Base-by-base conservation (phyloP, 2,113 vertebrate genomes). In the Salvelinus namaycush region DNA sequence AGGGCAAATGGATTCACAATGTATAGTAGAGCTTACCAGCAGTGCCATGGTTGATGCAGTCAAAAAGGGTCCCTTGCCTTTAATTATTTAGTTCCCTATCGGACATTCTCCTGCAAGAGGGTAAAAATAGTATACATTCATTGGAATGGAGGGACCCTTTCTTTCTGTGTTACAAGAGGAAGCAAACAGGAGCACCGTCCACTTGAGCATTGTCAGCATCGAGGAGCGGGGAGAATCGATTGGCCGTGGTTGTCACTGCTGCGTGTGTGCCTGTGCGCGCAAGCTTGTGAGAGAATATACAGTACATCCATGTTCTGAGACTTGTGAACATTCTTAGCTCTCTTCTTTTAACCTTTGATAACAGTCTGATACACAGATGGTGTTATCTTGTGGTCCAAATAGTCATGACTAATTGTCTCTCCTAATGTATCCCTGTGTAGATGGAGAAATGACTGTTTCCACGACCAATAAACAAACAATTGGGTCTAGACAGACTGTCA, bases 71-170 rank as follows among this genome's bases (percentile, higher is more conserved):
- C 93, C 93, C 93, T 94, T 91, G 93, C 91, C 92, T 93, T 94
- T 94, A 94, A 94, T 94, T 94, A 94, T 93, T 94, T 94, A 94
- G 87, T 90, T 94, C 93, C 93, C 93, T 94, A 94, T 94, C 93
- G 92, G 93, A 94, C 93, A 93, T 89, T 93, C 90, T 94, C 93
- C 93, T 94, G 93, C 93, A 94, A 94, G 92, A 94, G 91, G 93
- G 92, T 93, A 87, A 93, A 92, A 54, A 54, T 54, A 54, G 51
- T 66, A 93, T 92, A 94, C 92, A 94, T 93, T 94, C 87, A 93
- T 91, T 92, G 86, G 84, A 90, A 90, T 92, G 86, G 84, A 91
- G 93, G 93, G 93, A 93, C 92, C 93, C 93, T 93, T 93, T 93
- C 90, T 90, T 92, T 93, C 90, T 90, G 91, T 92, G 86, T 89